A percentile compares a stretch with the other conserved stretches of the same genome.
These are phyloP conservation scores for Theonella swinhoei DNA, from an alignment of 37 sponge, comb jelly and placozoan genomes.

Conservation along the genomic window DNA sequence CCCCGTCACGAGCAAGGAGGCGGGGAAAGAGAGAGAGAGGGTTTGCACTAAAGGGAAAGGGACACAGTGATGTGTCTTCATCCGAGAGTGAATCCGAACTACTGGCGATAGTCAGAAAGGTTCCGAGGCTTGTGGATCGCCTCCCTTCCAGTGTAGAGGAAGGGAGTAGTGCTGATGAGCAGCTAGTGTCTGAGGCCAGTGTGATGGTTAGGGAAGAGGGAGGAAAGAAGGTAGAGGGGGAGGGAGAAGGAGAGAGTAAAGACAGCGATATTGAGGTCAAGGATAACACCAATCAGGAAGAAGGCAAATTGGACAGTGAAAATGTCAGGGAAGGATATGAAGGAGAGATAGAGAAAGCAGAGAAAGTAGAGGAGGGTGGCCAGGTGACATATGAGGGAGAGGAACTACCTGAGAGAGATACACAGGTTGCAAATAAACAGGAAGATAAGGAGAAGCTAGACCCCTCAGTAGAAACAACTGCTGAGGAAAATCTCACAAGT, in stretches of 20 bases:
- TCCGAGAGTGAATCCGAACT: slow-evolving; percentile 30
- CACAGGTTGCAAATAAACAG: not conserved
- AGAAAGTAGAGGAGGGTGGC: not conserved
- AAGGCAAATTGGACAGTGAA: not conserved
- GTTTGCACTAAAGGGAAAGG: not conserved
- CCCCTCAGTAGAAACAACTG: no score
- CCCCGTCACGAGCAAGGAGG: not conserved
- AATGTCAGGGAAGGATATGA: not conserved
- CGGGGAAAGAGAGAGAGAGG: not conserved
- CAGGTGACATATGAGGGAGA: not conserved
- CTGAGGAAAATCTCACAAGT: no score
- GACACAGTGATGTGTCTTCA: slow-evolving; percentile 28
- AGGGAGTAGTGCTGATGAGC: no score
- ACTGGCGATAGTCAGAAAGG: not conserved
- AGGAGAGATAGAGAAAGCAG: not conserved
- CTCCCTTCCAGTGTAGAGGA: not conserved
- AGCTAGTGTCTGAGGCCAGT: no score
- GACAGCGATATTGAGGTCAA: no score
- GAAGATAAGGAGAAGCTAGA: not conserved
- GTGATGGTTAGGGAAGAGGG: not conserved
- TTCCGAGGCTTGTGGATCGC: not conserved
- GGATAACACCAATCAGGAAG: not conserved
- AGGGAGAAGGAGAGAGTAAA: not conserved
- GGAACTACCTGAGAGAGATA: not conserved
- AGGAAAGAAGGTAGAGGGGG: not conserved